phyloP scores from a whole-genome alignment of 2,113 vertebrate genomes.

The Hemichromis elongatus region DNA sequence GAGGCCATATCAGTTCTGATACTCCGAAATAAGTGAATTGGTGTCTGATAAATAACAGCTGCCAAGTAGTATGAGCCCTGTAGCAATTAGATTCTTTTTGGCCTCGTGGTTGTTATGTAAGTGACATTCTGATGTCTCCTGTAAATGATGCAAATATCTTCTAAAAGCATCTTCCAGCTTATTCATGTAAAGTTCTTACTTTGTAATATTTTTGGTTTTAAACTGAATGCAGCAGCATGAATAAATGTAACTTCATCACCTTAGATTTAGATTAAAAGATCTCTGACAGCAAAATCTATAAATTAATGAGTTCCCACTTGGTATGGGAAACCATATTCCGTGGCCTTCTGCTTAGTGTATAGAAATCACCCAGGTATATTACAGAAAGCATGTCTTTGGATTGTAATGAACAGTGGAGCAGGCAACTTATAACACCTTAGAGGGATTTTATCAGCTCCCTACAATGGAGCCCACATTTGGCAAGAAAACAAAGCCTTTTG shows the following conservation, averaged over 20 bases:
- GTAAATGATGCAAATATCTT: not conserved
- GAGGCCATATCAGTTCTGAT: not conserved
- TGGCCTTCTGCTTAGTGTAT: not conserved
- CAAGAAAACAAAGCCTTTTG: not conserved
- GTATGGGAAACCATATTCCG: not conserved
- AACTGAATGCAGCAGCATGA: not conserved
- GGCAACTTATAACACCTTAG: not conserved
- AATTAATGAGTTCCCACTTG: not conserved
- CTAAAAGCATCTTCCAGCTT: not conserved
- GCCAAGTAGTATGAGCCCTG: not conserved
- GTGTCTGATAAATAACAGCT: not conserved
- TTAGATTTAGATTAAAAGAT: not conserved
- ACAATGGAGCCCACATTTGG: not conserved
- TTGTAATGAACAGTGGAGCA: constrained; percentile 5
- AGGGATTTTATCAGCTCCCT: not conserved
- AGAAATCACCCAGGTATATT: constrained; percentile 4
- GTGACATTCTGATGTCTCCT: not conserved
- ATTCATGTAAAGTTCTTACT: not conserved
- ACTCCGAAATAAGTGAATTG: not conserved
- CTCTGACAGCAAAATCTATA: not conserved
- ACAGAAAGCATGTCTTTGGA: not conserved
- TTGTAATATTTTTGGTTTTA: constrained; percentile 5
- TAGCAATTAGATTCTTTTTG: not conserved
- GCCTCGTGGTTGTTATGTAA: not conserved
- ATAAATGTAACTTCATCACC: not conserved